Evolutionary conservation across 1,140 invertebrate species (phyloP).

Genomic region (Brachionus paranguensis): DNA sequence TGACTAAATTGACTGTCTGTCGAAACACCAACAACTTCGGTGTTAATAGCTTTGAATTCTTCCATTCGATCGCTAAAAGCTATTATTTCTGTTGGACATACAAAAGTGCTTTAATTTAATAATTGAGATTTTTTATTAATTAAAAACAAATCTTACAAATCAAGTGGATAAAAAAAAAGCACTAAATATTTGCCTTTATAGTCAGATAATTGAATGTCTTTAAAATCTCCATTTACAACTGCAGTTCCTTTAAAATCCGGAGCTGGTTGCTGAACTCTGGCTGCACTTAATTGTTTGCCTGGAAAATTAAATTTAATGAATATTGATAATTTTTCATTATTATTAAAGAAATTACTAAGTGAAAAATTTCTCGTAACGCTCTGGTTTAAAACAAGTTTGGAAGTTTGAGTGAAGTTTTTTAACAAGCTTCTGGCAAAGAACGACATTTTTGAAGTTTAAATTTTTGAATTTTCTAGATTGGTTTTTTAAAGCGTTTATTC

Average conservation of each 20-base stretch:
- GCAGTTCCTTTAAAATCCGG: conserved; percentile 73
- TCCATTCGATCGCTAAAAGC: conserved; percentile 83
- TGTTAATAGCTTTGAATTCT: conserved; percentile 78
- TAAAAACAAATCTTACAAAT: conserved; percentile 61
- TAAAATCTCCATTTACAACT: conserved; percentile 85
- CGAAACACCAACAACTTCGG: conserved; percentile 81
- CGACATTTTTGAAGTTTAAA: conserved; percentile 5
- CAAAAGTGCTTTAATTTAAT: conserved; percentile 65
- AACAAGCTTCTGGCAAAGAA: conserved; percentile 6
- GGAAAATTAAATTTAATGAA: neutral
- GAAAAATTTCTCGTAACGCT: neutral
- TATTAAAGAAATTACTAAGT: neutral
- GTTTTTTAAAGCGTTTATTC: neutral
- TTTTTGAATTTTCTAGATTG: neutral
- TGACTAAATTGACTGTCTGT: conserved; percentile 93
- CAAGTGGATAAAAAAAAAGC: conserved; percentile 90
- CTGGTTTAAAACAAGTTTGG: neutral
- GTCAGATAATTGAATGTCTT: conserved; percentile 75
- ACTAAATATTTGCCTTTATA: conserved; percentile 91
- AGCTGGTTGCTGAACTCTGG: conserved; percentile 58
- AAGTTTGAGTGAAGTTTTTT: neutral
- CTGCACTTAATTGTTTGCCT: conserved; percentile 10
- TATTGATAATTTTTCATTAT: too few relatives aligned
- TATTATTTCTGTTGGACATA: conserved; percentile 90
- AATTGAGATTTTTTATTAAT: neutral